Conservation (phyloP, 2,113 vertebrate species). For the Vidua chalybeata region DNA sequence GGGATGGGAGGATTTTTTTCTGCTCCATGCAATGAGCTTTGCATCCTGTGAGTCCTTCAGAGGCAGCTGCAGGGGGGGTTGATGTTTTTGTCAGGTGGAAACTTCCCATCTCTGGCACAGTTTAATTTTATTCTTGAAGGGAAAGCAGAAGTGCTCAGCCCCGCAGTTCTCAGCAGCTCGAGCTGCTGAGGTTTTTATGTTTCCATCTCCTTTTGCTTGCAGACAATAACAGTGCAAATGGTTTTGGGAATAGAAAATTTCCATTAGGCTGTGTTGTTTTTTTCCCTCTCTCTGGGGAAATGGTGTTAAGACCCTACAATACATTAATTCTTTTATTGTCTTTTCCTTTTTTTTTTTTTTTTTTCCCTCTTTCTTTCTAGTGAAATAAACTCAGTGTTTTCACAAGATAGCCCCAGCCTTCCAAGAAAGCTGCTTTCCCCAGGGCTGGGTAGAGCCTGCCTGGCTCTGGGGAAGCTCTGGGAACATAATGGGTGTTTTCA, state of each 20-base stretch:
- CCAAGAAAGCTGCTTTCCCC: background rate
- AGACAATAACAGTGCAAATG: background rate
- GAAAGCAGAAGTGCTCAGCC: background rate
- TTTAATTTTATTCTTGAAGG: background rate
- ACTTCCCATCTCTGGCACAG: background rate
- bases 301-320: background rate
- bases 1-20: background rate
- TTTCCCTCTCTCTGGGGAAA: background rate
- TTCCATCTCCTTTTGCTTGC: background rate
- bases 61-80: background rate
- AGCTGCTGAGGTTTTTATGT: background rate
- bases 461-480: background rate
- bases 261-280: background rate
- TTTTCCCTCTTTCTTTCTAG: rapidly evolving
- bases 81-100: background rate
- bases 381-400: background rate
- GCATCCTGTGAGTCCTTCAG: background rate
- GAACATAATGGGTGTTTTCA: background rate
- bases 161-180: background rate
- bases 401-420: background rate
- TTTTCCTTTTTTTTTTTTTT: background rate
- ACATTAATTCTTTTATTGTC: background rate
- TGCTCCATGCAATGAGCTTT: background rate
- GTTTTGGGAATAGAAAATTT: background rate
- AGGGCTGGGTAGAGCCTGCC: background rate